These are phyloP conservation scores for Ceratitis capitata DNA, from an alignment of 1,140 invertebrate genomes.

Conservation along the genomic window DNA sequence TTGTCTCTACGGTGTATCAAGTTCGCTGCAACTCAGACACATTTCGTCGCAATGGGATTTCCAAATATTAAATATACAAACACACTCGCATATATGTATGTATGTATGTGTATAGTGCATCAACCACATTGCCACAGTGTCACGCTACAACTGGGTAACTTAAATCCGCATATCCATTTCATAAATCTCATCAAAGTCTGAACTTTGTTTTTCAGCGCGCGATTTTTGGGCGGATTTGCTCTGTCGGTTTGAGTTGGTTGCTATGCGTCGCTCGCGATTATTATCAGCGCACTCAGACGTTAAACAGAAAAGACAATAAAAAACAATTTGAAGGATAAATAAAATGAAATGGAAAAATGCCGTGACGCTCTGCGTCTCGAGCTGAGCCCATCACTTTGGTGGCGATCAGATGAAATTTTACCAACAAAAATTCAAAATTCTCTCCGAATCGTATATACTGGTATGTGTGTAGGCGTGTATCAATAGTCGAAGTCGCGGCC, in stretches of 20 bases:
- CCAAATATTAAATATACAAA: too few relatives aligned
- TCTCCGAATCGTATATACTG: background rate
- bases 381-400: too few relatives aligned
- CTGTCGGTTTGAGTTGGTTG: too few relatives aligned
- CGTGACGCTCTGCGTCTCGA: background rate
- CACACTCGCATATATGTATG: too few relatives aligned
- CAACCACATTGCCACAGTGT: background rate
- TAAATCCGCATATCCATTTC: slow-evolving; percentile 29
- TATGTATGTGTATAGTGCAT: too few relatives aligned
- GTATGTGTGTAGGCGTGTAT: too few relatives aligned
- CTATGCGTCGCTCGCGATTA: background rate
- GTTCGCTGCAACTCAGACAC: background rate
- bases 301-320: background rate
- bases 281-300: background rate
- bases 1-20: background rate
- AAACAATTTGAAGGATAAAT: background rate
- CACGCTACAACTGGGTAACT: background rate
- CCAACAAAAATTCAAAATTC: background rate
- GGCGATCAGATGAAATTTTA: background rate
- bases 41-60: background rate
- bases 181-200: background rate
- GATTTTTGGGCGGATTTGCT: background rate
- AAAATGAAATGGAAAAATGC: background rate
- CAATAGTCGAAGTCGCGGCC: too few relatives aligned
- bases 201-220: background rate